These are phyloP conservation scores for Takifugu bimaculatus DNA, from an alignment of 2,113 vertebrate genomes.

Conservation along the genomic window DNA sequence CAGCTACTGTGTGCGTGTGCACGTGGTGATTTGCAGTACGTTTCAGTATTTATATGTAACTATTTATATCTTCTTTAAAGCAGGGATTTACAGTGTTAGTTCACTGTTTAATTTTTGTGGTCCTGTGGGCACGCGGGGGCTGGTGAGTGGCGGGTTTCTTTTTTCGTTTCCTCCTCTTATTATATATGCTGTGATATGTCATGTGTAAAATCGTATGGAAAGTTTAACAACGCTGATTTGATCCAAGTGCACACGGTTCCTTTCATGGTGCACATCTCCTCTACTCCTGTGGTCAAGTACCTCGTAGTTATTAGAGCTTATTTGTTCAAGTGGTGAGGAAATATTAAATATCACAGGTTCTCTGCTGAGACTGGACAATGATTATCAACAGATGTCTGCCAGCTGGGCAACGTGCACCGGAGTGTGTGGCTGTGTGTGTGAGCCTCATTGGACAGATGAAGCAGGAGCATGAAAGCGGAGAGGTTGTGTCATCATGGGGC, in stretches of 20 bases:
- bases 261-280: conserved; percentile 82
- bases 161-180: conserved; percentile 16
- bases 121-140: conserved; percentile 34
- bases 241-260: conserved; percentile 74
- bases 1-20: conserved; percentile 35
- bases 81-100: conserved; percentile 75
- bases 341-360: conserved; percentile 97
- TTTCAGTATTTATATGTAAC: conserved; percentile 44
- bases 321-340: conserved; percentile 99
- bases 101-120: conserved; percentile 69
- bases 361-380: conserved; percentile 87
- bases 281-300: conserved; percentile 90
- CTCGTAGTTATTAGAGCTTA: conserved; percentile 89
- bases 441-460: conserved; percentile 12
- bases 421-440: conserved; percentile 22
- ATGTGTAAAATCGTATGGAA: conserved; percentile 67
- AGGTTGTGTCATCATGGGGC: conserved; percentile 54
- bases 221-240: conserved; percentile 71
- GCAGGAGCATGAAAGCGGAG: conserved; percentile 44
- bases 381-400: conserved; percentile 94
- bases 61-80: conserved; percentile 71
- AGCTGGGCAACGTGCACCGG: conserved; percentile 57
- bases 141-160: conserved; percentile 47
- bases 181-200: conserved; percentile 26
- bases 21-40: not conserved